Conservation (phyloP, 2,797 vertebrate genomes). For the Anniella stebbinsi region DNA sequence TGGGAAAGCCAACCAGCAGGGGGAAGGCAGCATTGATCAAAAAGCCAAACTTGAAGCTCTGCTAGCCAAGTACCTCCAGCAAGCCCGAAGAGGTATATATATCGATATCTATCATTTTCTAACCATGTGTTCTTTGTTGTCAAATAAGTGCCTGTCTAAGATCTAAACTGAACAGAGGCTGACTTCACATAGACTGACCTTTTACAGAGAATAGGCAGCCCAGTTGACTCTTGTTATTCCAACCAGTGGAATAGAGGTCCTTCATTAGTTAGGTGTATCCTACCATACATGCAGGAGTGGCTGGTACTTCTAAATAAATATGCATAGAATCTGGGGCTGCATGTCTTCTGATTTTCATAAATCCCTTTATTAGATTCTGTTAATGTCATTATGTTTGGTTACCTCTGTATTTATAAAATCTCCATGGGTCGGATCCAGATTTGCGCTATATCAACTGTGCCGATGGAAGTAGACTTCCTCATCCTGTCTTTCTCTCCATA, state of each 20-base stretch:
- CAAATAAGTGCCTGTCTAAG: background rate
- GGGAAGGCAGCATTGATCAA: conserved; percentile 80
- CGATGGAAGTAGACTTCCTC: no score
- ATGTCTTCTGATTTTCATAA: background rate
- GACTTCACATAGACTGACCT: background rate
- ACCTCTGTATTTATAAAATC: background rate
- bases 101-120: background rate
- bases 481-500: no score
- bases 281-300: background rate
- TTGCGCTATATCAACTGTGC: no score
- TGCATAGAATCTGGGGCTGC: background rate
- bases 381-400: background rate
- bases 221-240: background rate
- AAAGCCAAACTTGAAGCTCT: conserved; percentile 87
- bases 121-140: background rate
- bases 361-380: background rate
- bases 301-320: background rate
- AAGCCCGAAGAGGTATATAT: conserved; percentile 88
- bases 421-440: background rate
- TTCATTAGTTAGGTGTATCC: background rate
- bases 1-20: conserved; percentile 67
- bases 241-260: background rate
- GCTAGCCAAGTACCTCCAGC: conserved; percentile 90
- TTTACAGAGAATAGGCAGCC: fast-evolving
- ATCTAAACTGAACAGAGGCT: background rate